A percentile compares a stretch with the other conserved stretches of the same genome.
phyloP scores from a whole-genome alignment of 1,140 invertebrate species.

The Drosophila sturtevanti region DNA sequence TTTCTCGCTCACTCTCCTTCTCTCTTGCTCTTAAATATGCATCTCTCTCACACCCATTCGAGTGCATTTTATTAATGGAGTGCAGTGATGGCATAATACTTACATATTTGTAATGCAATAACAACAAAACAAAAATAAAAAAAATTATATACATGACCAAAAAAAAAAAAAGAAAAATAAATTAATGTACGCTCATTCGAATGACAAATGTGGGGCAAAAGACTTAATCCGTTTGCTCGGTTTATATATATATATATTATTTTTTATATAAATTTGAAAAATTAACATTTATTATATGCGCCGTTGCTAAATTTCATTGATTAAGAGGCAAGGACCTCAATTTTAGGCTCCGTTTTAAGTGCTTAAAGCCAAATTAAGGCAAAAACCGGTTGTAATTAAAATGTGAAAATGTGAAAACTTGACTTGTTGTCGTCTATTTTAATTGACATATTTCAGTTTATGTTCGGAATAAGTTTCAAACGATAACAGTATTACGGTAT shows the following conservation, averaged over 20 bases:
- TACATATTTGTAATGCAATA: constrained; percentile 1
- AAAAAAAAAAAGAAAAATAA: background rate
- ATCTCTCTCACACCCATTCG: background rate
- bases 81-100: constrained; percentile 6
- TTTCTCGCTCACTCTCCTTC: background rate
- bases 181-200: background rate
- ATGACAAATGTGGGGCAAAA: constrained; percentile 6
- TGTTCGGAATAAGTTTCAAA: no score
- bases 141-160: background rate
- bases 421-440: no score
- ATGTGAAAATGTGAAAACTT: no score
- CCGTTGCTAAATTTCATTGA: background rate
- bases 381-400: no score
- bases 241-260: background rate
- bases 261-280: no score
- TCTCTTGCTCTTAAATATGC: background rate
- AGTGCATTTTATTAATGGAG: constrained; percentile 11
- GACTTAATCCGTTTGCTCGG: background rate
- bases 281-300: no score
- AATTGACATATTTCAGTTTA: no score
- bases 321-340: no score
- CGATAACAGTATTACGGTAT: no score
- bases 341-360: no score
- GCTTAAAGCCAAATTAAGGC: no score
- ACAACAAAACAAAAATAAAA: background rate